Base-by-base conservation (phyloP, 1,140 invertebrate genomes). In the Brachionus manjavacas region DNA sequence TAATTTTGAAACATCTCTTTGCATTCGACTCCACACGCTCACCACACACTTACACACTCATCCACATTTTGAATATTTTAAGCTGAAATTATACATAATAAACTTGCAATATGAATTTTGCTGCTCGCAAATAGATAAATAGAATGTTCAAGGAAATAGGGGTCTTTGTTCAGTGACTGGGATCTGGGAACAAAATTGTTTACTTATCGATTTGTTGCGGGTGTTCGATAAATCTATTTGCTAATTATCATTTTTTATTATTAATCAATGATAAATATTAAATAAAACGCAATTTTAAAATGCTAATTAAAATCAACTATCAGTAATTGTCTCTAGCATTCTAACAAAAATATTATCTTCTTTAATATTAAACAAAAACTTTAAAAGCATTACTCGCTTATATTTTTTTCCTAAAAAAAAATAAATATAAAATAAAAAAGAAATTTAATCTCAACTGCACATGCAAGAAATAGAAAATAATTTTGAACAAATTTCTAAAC, bases 1-100 rank as follows among this genome's bases (percentile, higher is more conserved):
- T 72, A 72, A 72, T 72, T 72, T 72, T 39, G 16, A 72, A 72
- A 20, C 68, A 72, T 72, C 52, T 60, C 52, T 60, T 60, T 60
- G 52, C 52, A 60, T 72, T 41, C 11, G 16, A 39, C 35, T 41
- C 31, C 68, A 72, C 68, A 72, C 28, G 68, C 68, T 41, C 39
- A 41, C 7, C 39, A 72, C 16, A 72, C 31, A 72, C 35, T 41
- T 41, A 41, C 39, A 41, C 31, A 16, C 31, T 41, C 35, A 72
- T 20, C 39, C 16, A 72, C 68, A 41, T 41, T 41, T 23, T 20
- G 16, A 39, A 72, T 72, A 20, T 43, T 31, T 31, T 39, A 12
- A 68, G 28, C 23, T 68, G 28, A 72, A 72, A 72, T 16, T 41
- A 20, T 72, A 39, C 68, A 72, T 72, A 72, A 72, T 72, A 72